Base-by-base conservation (phyloP, 2,113 vertebrate genomes). In the Sinocyclocheilus anophthalmus region DNA sequence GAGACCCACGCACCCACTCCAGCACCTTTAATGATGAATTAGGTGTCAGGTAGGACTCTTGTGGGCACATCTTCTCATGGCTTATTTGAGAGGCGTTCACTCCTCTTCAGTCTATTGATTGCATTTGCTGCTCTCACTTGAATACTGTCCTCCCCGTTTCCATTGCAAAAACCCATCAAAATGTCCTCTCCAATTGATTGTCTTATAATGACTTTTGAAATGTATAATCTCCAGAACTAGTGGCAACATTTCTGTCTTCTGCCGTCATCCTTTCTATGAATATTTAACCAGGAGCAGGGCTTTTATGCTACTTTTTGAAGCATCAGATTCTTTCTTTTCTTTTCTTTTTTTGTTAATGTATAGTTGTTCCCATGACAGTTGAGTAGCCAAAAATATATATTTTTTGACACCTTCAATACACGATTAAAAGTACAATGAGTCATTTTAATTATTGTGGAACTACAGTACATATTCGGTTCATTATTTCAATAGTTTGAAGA, bases 271-370 rank as follows among this genome's bases (percentile, higher is more conserved):
- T 79, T 55, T 80, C 53, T 80, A 76, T 88, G 50, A 86, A 86
- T 76, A 84, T 88, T 88, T 88, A 45, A 86, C 39, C 26, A 22
- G 33, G n/a, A 75, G 37, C 55, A 55, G 8, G 30, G 75, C 39
- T 78, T 75, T 84, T 37, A 48, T 83, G 20, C 26, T 76, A 75
- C 70, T 50, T 79, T 79, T 59, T 75, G 67, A 5, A 85, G 11
- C 7, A 8, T 3, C 10, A 24, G 11, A 57, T 85, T 70, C 48
- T 73, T 72, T 39, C 14, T 57, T 37, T 65, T 85, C 8, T 5
- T 24, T 69, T 18, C 12, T 42, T 57, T 18, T 24, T 69, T 57
- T 42, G 20, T 22, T 69, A 24, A 57, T 57, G 8, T 10, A 26
- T 26, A 20, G 45, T 69, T 30, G 20, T 13, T n/a, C 11, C 50